phyloP scores from a whole-genome alignment of 2,113 vertebrate genomes.

The Pachypanchax playfairii region DNA sequence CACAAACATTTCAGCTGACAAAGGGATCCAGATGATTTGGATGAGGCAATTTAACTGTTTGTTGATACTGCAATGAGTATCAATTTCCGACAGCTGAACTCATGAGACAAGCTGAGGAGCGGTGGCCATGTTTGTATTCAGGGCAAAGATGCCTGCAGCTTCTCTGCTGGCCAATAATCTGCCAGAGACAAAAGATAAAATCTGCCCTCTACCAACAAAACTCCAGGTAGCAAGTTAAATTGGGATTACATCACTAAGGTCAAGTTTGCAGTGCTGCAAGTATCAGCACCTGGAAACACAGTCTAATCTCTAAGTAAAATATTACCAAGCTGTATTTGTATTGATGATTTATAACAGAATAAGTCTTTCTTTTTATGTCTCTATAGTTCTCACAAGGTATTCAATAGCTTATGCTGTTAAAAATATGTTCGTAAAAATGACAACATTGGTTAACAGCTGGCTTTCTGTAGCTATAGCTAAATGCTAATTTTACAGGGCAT shows the following conservation, averaged over 20 bases:
- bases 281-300: slow-evolving; percentile 2
- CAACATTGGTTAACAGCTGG: too few relatives aligned
- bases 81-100: slow-evolving; percentile 56
- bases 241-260: slow-evolving; percentile 27
- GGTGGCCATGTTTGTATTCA: slow-evolving; percentile 33
- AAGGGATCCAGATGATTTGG: slow-evolving; percentile 48
- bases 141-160: slow-evolving; percentile 42
- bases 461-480: background rate
- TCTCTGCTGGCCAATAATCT: slow-evolving; percentile 31
- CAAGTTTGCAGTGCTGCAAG: slow-evolving; percentile 19
- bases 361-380: too few relatives aligned
- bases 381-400: too few relatives aligned
- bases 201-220: slow-evolving; percentile 25
- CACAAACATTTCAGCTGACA: slow-evolving; percentile 44
- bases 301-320: background rate
- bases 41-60: slow-evolving; percentile 43
- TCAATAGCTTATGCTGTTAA: too few relatives aligned
- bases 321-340: background rate
- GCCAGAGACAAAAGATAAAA: slow-evolving; percentile 22
- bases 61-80: slow-evolving; percentile 53
- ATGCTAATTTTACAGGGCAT: background rate
- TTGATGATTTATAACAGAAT: too few relatives aligned
- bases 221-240: slow-evolving; percentile 24
- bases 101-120: slow-evolving; percentile 50
- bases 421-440: too few relatives aligned